These are phyloP conservation scores for Peromyscus polionotus DNA, from an alignment of 2,113 vertebrate species.

Conservation along the genomic window DNA sequence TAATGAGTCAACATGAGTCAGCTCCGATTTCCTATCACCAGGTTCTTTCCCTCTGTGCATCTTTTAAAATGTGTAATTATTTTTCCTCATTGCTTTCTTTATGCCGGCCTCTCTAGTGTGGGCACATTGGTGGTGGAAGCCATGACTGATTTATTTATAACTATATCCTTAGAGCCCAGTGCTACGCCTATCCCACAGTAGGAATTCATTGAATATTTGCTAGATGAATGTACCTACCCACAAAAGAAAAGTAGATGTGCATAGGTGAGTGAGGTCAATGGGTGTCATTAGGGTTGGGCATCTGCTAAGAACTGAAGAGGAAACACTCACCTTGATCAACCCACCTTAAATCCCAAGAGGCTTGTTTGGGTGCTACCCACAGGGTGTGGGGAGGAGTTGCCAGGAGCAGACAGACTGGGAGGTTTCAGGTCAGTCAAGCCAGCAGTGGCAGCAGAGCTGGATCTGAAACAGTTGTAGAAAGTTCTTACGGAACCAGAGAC, in stretches of 20 bases:
- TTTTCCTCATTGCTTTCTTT: not conserved
- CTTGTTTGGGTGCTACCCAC: not conserved
- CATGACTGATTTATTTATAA: not conserved
- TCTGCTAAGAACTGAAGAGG: not conserved
- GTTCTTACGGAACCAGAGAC: not conserved
- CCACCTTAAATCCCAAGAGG: not conserved
- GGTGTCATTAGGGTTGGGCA: conserved; percentile 60
- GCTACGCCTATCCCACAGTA: not conserved
- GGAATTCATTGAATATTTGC: conserved; percentile 55
- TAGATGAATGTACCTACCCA: not conserved
- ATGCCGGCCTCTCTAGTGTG: not conserved
- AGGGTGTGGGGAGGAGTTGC: not conserved
- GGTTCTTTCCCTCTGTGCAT: not conserved
- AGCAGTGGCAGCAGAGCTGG: not conserved
- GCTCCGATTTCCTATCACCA: not conserved
- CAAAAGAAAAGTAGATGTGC: not conserved
- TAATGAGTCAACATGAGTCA: not conserved
- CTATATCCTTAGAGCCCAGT: not conserved
- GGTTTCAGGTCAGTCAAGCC: not conserved
- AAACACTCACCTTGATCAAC: conserved; percentile 37
- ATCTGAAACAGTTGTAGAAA: not conserved
- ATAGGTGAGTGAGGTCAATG: not conserved
- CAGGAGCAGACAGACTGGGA: not conserved
- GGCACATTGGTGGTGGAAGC: not conserved
- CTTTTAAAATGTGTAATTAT: conserved; percentile 11